Evolutionary conservation across 2,797 vertebrate species (phyloP), one percentile per base, ranked within the genome.

Genomic region (Acanthornis magna): DNA sequence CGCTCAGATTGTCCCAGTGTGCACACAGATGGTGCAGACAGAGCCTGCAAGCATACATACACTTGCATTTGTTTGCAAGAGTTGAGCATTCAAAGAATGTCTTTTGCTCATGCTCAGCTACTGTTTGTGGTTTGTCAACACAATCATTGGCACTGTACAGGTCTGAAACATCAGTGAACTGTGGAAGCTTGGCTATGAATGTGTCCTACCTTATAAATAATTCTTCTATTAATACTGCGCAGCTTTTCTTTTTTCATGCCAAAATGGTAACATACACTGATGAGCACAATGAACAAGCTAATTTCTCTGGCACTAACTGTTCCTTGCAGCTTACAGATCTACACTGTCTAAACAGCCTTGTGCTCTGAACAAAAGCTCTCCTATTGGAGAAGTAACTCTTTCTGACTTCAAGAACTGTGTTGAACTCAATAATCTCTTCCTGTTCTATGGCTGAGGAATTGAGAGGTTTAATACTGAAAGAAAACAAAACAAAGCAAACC

Each of bases 351-450:
- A 91, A 81, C 48, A 75, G 77, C 66, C 70, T 86, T 94, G 76
- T 85, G 20, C 78, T 85, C 63, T 26, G 34, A 95, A 94, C 92
- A 95, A 95, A 95, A 96, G 60, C 84, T 34, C 77, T 85, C 71
- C 84, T 95, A 57, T 74, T 91, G 81, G 55, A 92, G 65, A 87
- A 93, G 65, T 89, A 91, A 91, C 84, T 74, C 63, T 34, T 48
- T 82, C n/a, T 74, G 81, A 88, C 68, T 92, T 92, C 22, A 65
- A 77, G 78, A 95, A 71, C 86, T 80, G 47, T 5, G 3, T 53
- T 85, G 78, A 83, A 80, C 78, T 92, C 72, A 68, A 40, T 94
- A 89, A 95, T 79, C 81, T 90, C 61, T 93, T 95, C 86, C 90
- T 19, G 36, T 61, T 86, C 34, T 50, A 13, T 26, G 43, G 43